Evolutionary conservation across 2,113 vertebrate genomes (phyloP).

Genomic region (Leptobrachium leishanense): DNA sequence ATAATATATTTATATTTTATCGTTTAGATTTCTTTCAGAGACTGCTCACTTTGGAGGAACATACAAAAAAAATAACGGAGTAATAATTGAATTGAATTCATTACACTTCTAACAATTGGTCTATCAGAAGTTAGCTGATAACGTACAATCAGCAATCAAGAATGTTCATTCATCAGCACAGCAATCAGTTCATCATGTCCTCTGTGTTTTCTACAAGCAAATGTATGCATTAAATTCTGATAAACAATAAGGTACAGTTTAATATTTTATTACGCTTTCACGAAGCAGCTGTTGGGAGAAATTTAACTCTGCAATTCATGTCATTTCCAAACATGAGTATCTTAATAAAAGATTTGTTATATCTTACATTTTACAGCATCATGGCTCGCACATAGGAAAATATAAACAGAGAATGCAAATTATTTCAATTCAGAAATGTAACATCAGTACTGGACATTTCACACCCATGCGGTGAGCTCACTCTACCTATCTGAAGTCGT

Average conservation of each 20-base stretch:
- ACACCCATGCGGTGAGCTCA: too few relatives aligned
- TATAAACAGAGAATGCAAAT: too few relatives aligned
- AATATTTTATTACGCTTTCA: not conserved
- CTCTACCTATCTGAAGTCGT: too few relatives aligned
- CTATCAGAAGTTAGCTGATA: conserved; percentile 18
- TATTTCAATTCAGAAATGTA: too few relatives aligned
- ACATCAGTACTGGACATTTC: too few relatives aligned
- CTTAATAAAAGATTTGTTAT: not conserved
- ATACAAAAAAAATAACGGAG: not conserved
- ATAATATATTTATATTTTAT: too few relatives aligned
- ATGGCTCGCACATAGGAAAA: too few relatives aligned
- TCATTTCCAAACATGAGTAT: not conserved
- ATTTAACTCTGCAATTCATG: not conserved
- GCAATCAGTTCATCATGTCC: not conserved
- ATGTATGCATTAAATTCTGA: not conserved
- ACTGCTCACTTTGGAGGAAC: not conserved
- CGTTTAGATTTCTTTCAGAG: not conserved
- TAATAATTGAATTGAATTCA: conserved; percentile 11
- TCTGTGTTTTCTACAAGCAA: conserved; percentile 12
- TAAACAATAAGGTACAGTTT: conserved; percentile 1
- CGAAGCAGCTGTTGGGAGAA: not conserved
- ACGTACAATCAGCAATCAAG: conserved; percentile 37
- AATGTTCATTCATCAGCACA: conserved; percentile 30
- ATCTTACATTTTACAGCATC: too few relatives aligned
- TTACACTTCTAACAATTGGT: conserved; percentile 22